These are phyloP conservation scores for Cheirogaleus major DNA, from an alignment of 2,797 vertebrate species.

Conservation along the genomic window DNA sequence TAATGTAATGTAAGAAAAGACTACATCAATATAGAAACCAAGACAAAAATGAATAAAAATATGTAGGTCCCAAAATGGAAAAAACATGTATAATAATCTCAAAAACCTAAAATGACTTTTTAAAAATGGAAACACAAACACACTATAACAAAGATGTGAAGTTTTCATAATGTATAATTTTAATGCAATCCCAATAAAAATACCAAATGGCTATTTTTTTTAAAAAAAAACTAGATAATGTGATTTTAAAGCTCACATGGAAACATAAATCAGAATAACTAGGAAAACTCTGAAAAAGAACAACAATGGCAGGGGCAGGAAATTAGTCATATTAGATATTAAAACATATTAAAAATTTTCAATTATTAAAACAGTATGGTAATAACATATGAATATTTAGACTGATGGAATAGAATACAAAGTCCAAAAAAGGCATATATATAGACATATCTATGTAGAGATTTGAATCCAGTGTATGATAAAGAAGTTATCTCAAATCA, in stretches of 20 bases:
- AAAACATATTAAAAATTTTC: background rate
- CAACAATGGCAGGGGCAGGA: background rate
- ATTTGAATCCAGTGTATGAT: background rate
- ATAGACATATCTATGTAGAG: background rate
- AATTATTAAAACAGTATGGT: background rate
- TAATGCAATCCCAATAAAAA: background rate
- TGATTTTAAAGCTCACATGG: background rate
- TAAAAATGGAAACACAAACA: background rate
- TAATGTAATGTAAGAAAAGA: background rate
- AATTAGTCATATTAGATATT: background rate
- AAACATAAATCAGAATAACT: background rate
- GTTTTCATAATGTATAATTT: background rate
- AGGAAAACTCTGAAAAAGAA: slow-evolving; percentile 1
- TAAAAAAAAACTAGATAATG: background rate
- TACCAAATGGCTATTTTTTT: background rate
- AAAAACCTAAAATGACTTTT: background rate
- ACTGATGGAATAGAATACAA: background rate
- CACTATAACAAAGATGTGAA: background rate
- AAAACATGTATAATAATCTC: background rate
- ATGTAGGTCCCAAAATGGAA: background rate
- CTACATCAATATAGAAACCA: background rate
- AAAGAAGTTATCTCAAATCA: background rate
- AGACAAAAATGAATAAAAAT: background rate
- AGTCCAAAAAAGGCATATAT: background rate
- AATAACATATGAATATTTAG: background rate